Conservation (phyloP, 1,140 invertebrate genomes). For the Papilio machaon region DNA sequence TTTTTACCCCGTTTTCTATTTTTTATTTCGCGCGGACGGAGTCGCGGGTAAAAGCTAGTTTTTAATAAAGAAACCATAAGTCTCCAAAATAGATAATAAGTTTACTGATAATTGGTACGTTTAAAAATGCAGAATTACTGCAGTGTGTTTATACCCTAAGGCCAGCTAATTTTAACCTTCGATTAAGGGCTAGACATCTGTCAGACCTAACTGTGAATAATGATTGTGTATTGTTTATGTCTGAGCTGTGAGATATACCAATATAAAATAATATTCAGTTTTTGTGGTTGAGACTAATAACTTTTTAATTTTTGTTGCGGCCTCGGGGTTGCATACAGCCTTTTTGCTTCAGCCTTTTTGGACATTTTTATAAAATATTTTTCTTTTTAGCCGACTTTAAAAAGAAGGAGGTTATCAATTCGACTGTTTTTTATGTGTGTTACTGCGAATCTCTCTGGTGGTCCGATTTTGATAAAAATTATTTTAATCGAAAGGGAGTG, state of each 20-base stretch:
- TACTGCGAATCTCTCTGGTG: too few species aligned
- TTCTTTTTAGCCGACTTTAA: too few species aligned
- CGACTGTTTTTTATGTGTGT: too few species aligned
- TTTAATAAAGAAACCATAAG: neutral
- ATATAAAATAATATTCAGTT: neutral
- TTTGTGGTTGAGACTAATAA: neutral
- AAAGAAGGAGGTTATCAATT: too few species aligned
- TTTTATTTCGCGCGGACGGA: too few species aligned
- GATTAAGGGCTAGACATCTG: constrained; percentile 71
- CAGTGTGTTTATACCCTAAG: constrained; percentile 26
- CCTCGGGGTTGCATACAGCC: too few species aligned
- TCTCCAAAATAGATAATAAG: neutral
- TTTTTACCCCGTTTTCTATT: too few species aligned
- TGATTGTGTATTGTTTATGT: constrained; percentile 57
- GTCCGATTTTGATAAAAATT: too few species aligned
- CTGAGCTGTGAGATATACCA: constrained; percentile 37
- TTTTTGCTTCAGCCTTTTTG: too few species aligned
- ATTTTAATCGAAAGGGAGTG: too few species aligned
- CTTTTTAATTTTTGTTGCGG: neutral
- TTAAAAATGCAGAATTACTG: neutral
- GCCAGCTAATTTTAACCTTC: constrained; percentile 77
- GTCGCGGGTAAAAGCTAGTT: too few species aligned
- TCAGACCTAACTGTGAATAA: constrained; percentile 61
- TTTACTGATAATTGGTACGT: neutral
- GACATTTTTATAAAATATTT: too few species aligned